Evolutionary conservation across 2,888 invertebrate species (phyloP).

Genomic region (Drosophila fulvimacula): DNA sequence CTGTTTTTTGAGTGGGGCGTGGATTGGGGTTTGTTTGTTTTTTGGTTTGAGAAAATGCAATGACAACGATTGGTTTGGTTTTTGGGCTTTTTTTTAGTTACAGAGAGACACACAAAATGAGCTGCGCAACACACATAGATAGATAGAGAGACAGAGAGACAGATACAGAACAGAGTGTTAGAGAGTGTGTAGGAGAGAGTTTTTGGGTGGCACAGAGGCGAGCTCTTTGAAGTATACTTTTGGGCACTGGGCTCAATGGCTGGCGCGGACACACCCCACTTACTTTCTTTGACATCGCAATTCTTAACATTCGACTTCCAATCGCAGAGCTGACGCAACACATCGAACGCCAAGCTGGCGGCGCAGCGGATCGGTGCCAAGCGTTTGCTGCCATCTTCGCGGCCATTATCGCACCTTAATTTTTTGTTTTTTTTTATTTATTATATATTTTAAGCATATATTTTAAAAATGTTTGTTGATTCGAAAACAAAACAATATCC

Average conservation of each 20-base stretch:
- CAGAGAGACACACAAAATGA: slow-evolving; percentile 48
- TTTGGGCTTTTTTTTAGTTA: slow-evolving; percentile 54
- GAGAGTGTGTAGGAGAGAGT: slow-evolving; percentile 40
- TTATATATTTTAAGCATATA: slow-evolving; percentile 4
- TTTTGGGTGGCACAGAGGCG: slow-evolving; percentile 36
- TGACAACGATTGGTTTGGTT: slow-evolving; percentile 49
- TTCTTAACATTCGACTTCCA: slow-evolving; percentile 98
- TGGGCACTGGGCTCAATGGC: slow-evolving; percentile 40
- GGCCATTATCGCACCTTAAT: slow-evolving; percentile 95
- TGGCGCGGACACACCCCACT: slow-evolving; percentile 86
- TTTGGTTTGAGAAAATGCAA: slow-evolving; percentile 57
- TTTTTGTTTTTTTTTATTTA: slow-evolving; percentile 32
- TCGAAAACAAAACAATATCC: slow-evolving; percentile 45
- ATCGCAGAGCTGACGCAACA: slow-evolving; percentile 97
- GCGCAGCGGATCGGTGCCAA: slow-evolving; percentile 96
- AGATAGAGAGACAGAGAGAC: slow-evolving; percentile 35
- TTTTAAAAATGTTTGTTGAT: slow-evolving; percentile 14
- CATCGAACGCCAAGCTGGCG: slow-evolving; percentile 96
- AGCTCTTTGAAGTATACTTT: slow-evolving; percentile 39
- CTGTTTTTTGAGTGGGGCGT: slow-evolving; percentile 20
- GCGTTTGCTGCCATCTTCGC: slow-evolving; percentile 93
- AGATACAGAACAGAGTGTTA: slow-evolving; percentile 45
- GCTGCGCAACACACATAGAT: slow-evolving; percentile 41
- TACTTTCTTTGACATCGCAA: slow-evolving; percentile 97
- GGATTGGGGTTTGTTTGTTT: slow-evolving; percentile 37